Percentiles rank a stretch among this genome's conserved stretches.
These are phyloP conservation scores for Ischnus inquisitorius DNA, from an alignment of 2,888 invertebrate species.

Conservation along the genomic window DNA sequence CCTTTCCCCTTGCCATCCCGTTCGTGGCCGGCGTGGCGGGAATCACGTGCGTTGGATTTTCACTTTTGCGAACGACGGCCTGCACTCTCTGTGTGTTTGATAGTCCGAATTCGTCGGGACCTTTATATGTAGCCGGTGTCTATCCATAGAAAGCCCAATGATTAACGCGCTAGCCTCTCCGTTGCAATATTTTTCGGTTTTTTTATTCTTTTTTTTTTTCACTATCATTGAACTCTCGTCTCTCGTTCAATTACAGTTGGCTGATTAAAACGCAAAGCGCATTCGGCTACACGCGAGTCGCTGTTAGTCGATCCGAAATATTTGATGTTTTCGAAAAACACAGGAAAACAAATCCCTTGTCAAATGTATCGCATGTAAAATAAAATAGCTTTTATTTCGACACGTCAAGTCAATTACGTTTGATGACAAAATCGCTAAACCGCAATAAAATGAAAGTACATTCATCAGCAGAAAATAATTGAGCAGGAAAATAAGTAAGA, in stretches of 20 bases:
- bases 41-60: conserved; percentile 54
- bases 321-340: not conserved
- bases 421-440: not conserved
- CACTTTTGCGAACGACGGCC: conserved; percentile 52
- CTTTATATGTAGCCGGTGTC: not conserved
- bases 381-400: not conserved
- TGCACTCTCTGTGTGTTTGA: conserved; percentile 17
- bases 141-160: conserved; percentile 34
- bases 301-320: conserved; percentile 1
- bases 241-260: conserved; percentile 38
- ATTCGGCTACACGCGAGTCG: not conserved
- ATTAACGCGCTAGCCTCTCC: conserved; percentile 42
- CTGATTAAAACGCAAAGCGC: conserved; percentile 34
- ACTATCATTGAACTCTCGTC: conserved; percentile 48
- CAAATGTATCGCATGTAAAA: not conserved
- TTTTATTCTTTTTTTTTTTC: conserved; percentile 20
- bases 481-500: not conserved
- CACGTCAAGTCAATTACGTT: too few relatives aligned
- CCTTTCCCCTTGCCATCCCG: not conserved
- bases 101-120: conserved; percentile 50
- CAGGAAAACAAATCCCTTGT: not conserved
- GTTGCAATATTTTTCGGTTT: not conserved
- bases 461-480: not conserved
- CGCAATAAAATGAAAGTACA: not conserved
- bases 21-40: not conserved